Conservation (phyloP, 30 jellyfish, hydroid and myxozoan genomes). For the Aurelia sp. region DNA sequence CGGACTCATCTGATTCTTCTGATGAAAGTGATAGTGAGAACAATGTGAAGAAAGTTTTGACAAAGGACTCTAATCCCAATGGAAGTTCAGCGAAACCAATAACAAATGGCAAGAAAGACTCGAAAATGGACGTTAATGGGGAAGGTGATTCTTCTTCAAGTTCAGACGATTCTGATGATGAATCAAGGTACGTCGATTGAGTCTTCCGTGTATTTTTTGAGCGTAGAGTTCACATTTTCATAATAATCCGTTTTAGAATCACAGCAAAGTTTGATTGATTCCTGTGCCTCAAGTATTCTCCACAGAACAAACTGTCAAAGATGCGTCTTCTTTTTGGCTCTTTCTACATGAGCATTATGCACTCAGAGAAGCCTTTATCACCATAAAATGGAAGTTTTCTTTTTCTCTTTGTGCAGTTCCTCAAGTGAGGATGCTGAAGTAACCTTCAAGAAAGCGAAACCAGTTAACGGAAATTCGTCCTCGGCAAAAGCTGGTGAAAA, state of each 20-base stretch:
- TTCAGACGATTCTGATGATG: constrained; percentile 44
- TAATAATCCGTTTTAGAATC: too few relatives aligned
- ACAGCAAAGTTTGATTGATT: neutral
- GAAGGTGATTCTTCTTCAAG: constrained; percentile 24
- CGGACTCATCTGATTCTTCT: constrained; percentile 15
- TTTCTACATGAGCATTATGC: too few relatives aligned
- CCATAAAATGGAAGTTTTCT: too few relatives aligned
- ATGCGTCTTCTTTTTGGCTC: too few relatives aligned
- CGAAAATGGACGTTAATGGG: too few relatives aligned
- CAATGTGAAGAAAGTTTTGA: neutral
- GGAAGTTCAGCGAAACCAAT: neutral
- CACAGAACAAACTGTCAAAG: too few relatives aligned
- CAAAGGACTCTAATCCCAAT: neutral
- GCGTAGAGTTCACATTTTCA: too few relatives aligned
- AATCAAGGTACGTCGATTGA: constrained; percentile 16
- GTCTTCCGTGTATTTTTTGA: neutral
- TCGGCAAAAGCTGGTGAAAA: constrained; percentile 11
- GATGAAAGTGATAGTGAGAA: constrained; percentile 5
- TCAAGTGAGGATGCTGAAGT: constrained; percentile 33
- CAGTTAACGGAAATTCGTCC: neutral
- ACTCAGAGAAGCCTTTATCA: too few relatives aligned
- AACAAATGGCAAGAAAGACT: neutral
- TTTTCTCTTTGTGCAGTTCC: neutral
- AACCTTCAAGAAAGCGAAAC: neutral
- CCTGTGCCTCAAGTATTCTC: neutral